Conservation (phyloP, 2,888 invertebrate genomes). For the Chloroclysta siterata region DNA sequence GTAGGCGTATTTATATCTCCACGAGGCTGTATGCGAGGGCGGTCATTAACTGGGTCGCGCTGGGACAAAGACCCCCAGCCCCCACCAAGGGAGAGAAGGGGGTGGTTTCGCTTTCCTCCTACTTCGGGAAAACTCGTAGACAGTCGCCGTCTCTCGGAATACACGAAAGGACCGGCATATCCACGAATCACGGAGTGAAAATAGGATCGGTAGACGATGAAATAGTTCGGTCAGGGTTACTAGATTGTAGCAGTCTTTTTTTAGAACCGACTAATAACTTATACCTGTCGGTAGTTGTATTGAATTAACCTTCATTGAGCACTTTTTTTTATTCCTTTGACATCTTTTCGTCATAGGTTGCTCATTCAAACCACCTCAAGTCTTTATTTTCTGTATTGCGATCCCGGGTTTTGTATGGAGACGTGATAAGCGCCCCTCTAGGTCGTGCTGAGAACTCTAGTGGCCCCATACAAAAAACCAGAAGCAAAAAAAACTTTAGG, state of each 20-base stretch:
- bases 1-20: slow-evolving; percentile 83
- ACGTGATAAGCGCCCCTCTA: too few relatives aligned
- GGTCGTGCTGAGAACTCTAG: too few relatives aligned
- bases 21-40: slow-evolving; percentile 80
- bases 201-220: slow-evolving; percentile 38
- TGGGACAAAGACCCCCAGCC: slow-evolving; percentile 79
- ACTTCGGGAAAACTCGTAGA: slow-evolving; percentile 50
- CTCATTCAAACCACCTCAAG: not conserved
- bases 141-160: slow-evolving; percentile 55
- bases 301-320: not conserved
- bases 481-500: too few relatives aligned
- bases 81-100: slow-evolving; percentile 61
- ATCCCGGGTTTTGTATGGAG: too few relatives aligned
- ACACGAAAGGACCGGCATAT: slow-evolving; percentile 63
- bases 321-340: not conserved
- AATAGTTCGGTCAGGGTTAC: slow-evolving; percentile 40
- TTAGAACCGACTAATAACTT: slow-evolving; percentile 15
- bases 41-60: slow-evolving; percentile 84
- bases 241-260: slow-evolving; percentile 31
- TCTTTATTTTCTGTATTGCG: too few relatives aligned
- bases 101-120: slow-evolving; percentile 77
- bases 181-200: slow-evolving; percentile 55
- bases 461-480: too few relatives aligned
- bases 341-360: not conserved
- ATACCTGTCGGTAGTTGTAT: not conserved